Evolutionary conservation across 2,113 vertebrate genomes (phyloP).

Genomic region (Pitta sordida): DNA sequence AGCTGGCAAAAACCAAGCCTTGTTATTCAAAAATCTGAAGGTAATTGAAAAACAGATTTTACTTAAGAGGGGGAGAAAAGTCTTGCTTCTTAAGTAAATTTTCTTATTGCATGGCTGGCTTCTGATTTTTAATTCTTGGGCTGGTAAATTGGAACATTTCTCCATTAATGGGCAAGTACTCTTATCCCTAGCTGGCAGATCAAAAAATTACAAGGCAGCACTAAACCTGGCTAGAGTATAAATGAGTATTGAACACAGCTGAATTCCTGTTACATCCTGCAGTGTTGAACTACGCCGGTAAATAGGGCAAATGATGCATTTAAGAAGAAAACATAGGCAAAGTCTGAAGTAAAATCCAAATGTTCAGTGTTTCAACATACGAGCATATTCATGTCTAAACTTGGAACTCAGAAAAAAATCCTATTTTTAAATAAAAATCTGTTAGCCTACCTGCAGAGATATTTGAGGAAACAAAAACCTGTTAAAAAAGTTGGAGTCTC

Average conservation of each 20-base stretch:
- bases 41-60: background rate
- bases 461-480: background rate
- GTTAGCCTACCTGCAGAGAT: background rate
- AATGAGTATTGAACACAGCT: background rate
- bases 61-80: background rate
- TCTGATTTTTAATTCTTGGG: conserved; percentile 13
- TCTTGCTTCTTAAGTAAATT: background rate
- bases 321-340: background rate
- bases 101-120: background rate
- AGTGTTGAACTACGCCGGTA: background rate
- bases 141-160: conserved; percentile 27
- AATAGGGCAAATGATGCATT: background rate
- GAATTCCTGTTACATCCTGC: background rate
- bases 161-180: background rate
- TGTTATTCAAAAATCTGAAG: background rate
- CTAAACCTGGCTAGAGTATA: background rate
- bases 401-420: background rate
- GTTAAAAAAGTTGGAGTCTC: background rate
- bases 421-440: conserved; percentile 22
- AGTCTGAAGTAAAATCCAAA: background rate
- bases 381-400: background rate
- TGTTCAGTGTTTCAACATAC: background rate
- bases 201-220: conserved; percentile 15
- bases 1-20: background rate
- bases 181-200: conserved; percentile 6